Conservation (phyloP, 2,888 invertebrate species). For the Philereme transversata region DNA sequence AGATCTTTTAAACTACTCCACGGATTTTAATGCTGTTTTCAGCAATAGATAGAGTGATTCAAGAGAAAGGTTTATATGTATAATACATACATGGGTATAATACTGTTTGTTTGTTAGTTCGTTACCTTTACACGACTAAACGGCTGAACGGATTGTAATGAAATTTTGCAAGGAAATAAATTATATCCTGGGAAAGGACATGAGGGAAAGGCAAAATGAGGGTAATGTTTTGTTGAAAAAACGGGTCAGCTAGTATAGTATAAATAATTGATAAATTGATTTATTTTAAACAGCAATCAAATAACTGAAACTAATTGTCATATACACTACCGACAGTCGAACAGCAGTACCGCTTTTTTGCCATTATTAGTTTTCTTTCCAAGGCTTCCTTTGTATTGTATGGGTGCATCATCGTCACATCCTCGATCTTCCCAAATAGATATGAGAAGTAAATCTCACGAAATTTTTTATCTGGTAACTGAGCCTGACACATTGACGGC, state of each 20-base stretch:
- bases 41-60: no score
- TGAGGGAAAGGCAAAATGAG: no score
- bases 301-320: neutral
- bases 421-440: constrained; percentile 54
- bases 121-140: no score
- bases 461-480: constrained; percentile 72
- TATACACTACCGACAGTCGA: constrained; percentile 53
- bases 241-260: no score
- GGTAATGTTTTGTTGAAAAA: no score
- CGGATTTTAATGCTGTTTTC: no score
- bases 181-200: no score
- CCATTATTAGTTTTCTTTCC: constrained; percentile 48
- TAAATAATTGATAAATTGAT: constrained; percentile 1
- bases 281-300: constrained; percentile 7
- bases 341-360: constrained; percentile 58
- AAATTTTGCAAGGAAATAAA: neutral
- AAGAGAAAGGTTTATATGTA: no score
- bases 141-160: no score
- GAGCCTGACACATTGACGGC: constrained; percentile 70
- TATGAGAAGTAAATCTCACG: constrained; percentile 75
- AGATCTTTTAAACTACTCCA: no score
- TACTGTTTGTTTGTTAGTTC: no score
- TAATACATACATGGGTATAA: no score
- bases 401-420: constrained; percentile 64
- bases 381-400: constrained; percentile 53